Conservation (phyloP, 2,797 vertebrate genomes). For the Myotis daubentonii region DNA sequence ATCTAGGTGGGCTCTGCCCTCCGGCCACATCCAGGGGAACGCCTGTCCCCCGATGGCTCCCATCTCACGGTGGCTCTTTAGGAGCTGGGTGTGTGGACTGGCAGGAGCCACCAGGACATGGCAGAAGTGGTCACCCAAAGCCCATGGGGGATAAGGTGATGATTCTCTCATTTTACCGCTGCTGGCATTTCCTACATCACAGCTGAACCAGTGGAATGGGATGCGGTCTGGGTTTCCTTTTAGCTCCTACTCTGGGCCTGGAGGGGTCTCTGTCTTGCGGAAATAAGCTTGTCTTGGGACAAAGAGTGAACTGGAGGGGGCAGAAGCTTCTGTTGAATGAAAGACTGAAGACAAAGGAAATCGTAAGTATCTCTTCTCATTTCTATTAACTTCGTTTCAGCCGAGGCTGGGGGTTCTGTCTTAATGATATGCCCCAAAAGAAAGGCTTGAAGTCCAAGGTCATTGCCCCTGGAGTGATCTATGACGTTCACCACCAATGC, state of each 20-base stretch:
- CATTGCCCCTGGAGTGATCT: constrained; percentile 94
- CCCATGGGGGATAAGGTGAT: neutral
- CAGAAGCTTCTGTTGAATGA: neutral
- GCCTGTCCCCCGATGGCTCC: accelerated
- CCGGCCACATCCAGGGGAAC: neutral
- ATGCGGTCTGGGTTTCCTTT: neutral
- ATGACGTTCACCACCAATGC: constrained; percentile 97
- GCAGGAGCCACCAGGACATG: neutral
- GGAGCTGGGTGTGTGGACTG: neutral
- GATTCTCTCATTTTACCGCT: neutral
- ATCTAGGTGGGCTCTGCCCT: neutral
- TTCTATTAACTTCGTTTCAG: constrained; percentile 82
- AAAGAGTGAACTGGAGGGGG: neutral
- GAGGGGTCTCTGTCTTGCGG: neutral
- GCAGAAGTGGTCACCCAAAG: neutral
- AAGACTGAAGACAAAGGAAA: neutral
- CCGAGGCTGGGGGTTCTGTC: constrained; percentile 97
- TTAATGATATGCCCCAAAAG: constrained; percentile 95
- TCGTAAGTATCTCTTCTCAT: neutral
- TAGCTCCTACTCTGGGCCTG: neutral
- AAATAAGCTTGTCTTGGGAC: constrained; percentile 24
- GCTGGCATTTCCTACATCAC: neutral
- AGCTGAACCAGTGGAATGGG: neutral
- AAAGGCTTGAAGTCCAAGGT: constrained; percentile 92
- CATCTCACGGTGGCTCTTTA: neutral